Percentiles rank a stretch among this genome's conserved stretches.
Evolutionary conservation across 2,888 invertebrate species (phyloP).

Genomic region (Margaritifera margaritifera): DNA sequence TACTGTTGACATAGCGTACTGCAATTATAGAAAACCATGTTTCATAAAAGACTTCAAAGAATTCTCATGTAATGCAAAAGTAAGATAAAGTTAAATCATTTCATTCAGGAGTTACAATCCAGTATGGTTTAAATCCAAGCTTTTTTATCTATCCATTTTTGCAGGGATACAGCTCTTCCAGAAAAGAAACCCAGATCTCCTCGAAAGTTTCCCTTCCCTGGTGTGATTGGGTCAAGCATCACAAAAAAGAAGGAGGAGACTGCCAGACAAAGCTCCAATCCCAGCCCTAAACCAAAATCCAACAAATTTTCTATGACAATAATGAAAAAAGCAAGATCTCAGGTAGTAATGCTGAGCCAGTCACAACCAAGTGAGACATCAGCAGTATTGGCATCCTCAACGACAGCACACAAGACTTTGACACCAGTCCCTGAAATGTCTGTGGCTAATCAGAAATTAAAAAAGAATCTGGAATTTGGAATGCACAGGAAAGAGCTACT

Average conservation of each 20-base stretch:
- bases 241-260: no score
- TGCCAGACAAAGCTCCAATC: no score
- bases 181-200: slow-evolving; percentile 30
- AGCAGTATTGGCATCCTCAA: slow-evolving; percentile 15
- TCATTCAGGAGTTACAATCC: not conserved
- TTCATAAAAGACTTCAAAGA: no score
- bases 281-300: no score
- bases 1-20: no score
- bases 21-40: no score
- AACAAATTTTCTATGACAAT: slow-evolving; percentile 15
- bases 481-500: slow-evolving; percentile 49
- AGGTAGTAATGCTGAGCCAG: slow-evolving; percentile 7
- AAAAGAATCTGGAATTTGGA: slow-evolving; percentile 41
- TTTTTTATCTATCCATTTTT: slow-evolving; percentile 1
- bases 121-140: not conserved
- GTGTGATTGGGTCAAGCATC: no score
- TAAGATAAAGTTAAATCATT: not conserved
- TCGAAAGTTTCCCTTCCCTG: slow-evolving; percentile 31
- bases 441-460: slow-evolving; percentile 20
- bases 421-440: slow-evolving; percentile 1
- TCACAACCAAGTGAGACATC: slow-evolving; percentile 13
- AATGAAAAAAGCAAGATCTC: slow-evolving; percentile 29
- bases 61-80: not conserved
- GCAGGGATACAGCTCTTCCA: slow-evolving; percentile 33
- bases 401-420: slow-evolving; percentile 12